Percentiles rank a stretch among this genome's conserved stretches.
These are phyloP conservation scores for Chaenocephalus aceratus DNA, from an alignment of 2,113 vertebrate genomes.

Conservation along the genomic window DNA sequence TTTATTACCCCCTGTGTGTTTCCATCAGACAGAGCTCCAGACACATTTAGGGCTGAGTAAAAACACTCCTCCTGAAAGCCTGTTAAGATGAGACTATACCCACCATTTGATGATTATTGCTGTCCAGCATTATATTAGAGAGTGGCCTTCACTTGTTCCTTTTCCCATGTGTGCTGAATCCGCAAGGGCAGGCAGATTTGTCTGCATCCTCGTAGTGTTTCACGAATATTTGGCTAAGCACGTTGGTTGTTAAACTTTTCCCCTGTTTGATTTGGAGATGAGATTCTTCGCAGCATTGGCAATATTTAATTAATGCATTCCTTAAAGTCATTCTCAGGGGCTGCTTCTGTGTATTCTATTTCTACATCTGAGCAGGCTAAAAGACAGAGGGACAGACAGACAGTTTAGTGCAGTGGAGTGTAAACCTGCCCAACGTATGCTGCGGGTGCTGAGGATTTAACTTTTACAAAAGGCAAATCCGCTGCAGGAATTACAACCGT, in stretches of 20 bases:
- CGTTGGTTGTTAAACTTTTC: conserved; percentile 12
- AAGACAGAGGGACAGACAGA: conserved; percentile 15
- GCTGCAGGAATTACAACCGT: conserved; percentile 24
- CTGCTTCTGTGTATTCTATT: conserved; percentile 2
- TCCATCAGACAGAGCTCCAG: conserved; percentile 20
- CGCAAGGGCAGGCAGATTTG: conserved; percentile 44
- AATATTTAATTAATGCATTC: conserved; percentile 34
- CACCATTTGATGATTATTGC: conserved; percentile 40
- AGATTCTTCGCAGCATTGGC: neutral
- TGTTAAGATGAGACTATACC: conserved; percentile 40
- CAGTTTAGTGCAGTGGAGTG: conserved; percentile 22
- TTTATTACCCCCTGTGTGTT: conserved; percentile 37
- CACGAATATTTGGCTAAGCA: conserved; percentile 6
- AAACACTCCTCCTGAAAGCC: conserved; percentile 53
- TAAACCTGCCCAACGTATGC: conserved; percentile 43
- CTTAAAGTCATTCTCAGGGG: conserved; percentile 28
- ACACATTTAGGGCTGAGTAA: conserved; percentile 50
- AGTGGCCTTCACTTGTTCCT: conserved; percentile 52
- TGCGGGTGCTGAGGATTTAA: conserved; percentile 31
- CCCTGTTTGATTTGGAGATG: conserved; percentile 26
- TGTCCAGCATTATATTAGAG: conserved; percentile 29
- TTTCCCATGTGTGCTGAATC: conserved; percentile 13
- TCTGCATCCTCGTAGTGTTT: conserved; percentile 15
- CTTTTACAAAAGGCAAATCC: conserved; percentile 43
- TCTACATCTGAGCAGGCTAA: neutral